Evolutionary conservation across 2,113 vertebrate genomes (phyloP), one percentile per base, ranked within the genome.

Genomic region (Philantomba maxwellii): DNA sequence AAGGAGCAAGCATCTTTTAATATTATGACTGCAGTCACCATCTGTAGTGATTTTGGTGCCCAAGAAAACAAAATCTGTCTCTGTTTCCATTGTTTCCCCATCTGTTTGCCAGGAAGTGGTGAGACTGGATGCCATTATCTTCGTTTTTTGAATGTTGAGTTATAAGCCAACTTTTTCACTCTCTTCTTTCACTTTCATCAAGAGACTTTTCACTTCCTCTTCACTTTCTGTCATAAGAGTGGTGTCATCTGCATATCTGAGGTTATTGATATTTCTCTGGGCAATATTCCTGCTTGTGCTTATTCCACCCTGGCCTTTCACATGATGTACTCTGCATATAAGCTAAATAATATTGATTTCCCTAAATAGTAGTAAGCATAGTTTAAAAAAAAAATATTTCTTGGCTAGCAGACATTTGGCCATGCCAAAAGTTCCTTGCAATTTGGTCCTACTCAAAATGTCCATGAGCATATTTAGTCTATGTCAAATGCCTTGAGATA

Each of bases 261-360:
- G 4, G 64, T 70, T 70, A 36, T 23, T 70, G 10, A 36, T 36
- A 70, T 36, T 12, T 70, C 4, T 70, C 64, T 0, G 0, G 5
- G n/a, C 19, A 36, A 11, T 36, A 70, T 70, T 70, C 64, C n/a
- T 23, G n/a, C 4, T 70, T 36, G 19, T 70, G n/a, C 64, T 36
- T 70, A 9, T 36, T 70, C 9, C 64, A 70, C 1, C n/a, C n/a
- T 36, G n/a, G 10, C n/a, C 5, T 70, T 70, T 70, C 64, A 21
- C n/a, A 12, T 36, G 17, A 12, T 70, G 64, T 70, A 70, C n/a
- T 36, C 64, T 70, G 19, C 9, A 23, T 70, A 36, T 23, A 70
- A 36, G 5, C 19, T 70, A 36, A 70, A 36, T 70, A 36, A 21
- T 36, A 36, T 70, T 70, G n/a, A 57, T 89, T 58, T 85, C 16